Evolutionary conservation across 2,888 invertebrate species (phyloP), one percentile per base, ranked within the genome.

Genomic region (Choreutis nemorana): DNA sequence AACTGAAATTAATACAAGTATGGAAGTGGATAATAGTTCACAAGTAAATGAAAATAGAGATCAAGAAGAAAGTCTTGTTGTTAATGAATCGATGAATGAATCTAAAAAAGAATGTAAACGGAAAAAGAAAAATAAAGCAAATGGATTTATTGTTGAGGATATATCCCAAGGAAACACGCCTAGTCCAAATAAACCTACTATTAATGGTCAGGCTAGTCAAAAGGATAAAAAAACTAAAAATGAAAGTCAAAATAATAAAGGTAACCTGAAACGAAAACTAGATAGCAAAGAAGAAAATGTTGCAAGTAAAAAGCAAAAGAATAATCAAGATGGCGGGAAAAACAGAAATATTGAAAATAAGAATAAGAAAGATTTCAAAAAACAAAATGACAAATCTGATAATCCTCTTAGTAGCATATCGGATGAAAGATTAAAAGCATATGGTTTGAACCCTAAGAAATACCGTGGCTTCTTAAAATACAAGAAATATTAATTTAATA

Each of bases 361-460:
- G 14, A 43, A 44, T 56, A 54, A 27, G 44, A 52, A 34, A 58
- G 54, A 35, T 44, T 50, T 34, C 54, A 56, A 50, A 26, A 41
- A 44, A 30, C 41, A 40, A 11, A 47, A 40, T 16, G 47, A 40
- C 2, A 46, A 50, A 25, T 45, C 46, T 2, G 54, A 55, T 14
- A 62, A 73, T 42, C 68, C 71, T 5, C 45, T 77, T 11, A 50
- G 48, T 18, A 68, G 65, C 29, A 55, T 90, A 14, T 86, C 91
- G 2, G 91, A 94, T 60, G 89, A 90, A 40, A 83, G 97, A 40
- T 78, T 98, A 5, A 85, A 87, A 51, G 95, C 95, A 0, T 98
- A 92, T 59, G 97, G 96, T 30, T 84, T 96, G 21, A 95, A 94
- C 77, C 94, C 94, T 0, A 92, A 90, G 50, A 94, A 92, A 56